Base-by-base conservation (phyloP, 2,888 invertebrate species). In the Drosophila paracracens region DNA sequence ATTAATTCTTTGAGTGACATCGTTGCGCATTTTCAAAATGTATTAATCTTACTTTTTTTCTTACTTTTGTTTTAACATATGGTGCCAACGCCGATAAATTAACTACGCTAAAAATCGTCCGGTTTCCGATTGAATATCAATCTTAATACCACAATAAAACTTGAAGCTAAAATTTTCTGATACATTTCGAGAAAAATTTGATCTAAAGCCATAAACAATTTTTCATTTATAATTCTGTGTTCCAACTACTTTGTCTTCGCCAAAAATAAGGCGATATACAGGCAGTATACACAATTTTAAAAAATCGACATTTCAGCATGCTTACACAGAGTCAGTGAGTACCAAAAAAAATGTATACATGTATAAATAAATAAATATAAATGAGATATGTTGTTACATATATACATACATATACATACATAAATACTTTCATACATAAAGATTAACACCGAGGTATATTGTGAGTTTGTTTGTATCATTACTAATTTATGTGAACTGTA, bases 401-500 rank as follows among this genome's bases (percentile, higher is more conserved):
- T 18, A 18, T 21, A 13, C 21, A 43, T 21, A 40, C 10, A 11
- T 21, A 21, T 6, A 13, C 13, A 27, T 2, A 50, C 43, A 43
- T 27, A 10, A 2, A 10, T 27, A 27, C 10, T 5, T 16, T 27
- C 33, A 48, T 27, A 48, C 25, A 27, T 27, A 50, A 6, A 36
- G 16, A 36, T 46, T 7, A 16, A 7, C 7, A 21, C 1, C 13
- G 13, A 7, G 13, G 27, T 50, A 18, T 50, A 50, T 50, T 50
- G 10, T 50, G 21, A 21, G 46, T 21, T 21, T 46, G 21, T 46
- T 21, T 46, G 21, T 13, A 27, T 50, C 57, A 61, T 51, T 25
- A 61, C 38, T 69, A 62, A 74, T 70, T 60, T 72, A 68, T 76
- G 62, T 40, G 52, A 64, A 33, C 68, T 77, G 57, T 70, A 54